Evolutionary conservation across 2,797 vertebrate genomes (phyloP).

Genomic region (Leptoclinus maculatus): DNA sequence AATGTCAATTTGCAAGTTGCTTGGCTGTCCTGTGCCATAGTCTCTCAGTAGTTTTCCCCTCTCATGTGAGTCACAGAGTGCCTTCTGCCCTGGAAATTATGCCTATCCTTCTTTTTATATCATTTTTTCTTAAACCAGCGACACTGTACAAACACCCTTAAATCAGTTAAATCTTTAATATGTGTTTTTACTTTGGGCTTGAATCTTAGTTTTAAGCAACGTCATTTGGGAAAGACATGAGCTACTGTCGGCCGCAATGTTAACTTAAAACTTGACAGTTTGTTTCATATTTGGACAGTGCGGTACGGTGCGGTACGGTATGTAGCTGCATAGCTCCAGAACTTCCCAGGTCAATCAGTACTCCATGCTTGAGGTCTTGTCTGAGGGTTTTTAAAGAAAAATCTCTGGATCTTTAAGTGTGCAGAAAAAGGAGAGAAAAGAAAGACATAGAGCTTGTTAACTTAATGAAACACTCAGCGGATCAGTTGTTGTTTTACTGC

Average conservation of each 20-base stretch:
- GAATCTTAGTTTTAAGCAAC: conserved; percentile 32
- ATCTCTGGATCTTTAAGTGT: conserved; percentile 18
- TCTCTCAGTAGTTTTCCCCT: too few species aligned
- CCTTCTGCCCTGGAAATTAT: not conserved
- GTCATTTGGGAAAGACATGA: conserved; percentile 47
- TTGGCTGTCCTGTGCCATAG: not conserved
- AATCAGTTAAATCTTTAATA: conserved; percentile 2
- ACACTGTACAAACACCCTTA: conserved; percentile 6
- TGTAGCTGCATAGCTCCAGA: conserved; percentile 27
- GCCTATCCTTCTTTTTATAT: not conserved
- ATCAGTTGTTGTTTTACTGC: conserved; percentile 70
- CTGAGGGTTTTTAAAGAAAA: conserved; percentile 25
- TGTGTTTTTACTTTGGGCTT: conserved; percentile 42
- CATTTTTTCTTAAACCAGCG: not conserved
- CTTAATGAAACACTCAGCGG: conserved; percentile 70
- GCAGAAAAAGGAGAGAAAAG: not conserved
- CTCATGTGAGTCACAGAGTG: too few species aligned
- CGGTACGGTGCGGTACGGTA: not conserved
- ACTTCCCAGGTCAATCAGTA: conserved; percentile 37
- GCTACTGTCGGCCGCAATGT: conserved; percentile 21
- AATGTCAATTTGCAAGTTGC: not conserved
- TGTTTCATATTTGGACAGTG: conserved; percentile 45
- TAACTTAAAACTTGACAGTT: conserved; percentile 47
- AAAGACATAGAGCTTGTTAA: conserved; percentile 57
- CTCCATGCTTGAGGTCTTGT: conserved; percentile 18